phyloP scores from a whole-genome alignment of 92 coral and sea anemone genomes.

The Parazoanthus darwini region DNA sequence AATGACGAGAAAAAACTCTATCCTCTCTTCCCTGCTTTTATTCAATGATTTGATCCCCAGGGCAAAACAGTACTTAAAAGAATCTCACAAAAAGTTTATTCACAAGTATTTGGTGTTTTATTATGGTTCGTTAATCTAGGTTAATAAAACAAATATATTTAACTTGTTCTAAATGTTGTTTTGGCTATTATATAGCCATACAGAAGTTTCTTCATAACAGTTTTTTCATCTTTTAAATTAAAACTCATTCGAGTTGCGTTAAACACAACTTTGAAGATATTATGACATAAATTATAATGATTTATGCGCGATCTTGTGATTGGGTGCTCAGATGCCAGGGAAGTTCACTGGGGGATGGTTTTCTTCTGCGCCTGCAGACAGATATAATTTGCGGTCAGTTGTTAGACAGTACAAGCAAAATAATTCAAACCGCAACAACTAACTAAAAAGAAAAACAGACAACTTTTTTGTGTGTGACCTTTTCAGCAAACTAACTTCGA shows the following conservation, averaged over 20 bases:
- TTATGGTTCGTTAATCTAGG: background rate
- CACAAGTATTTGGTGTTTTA: background rate
- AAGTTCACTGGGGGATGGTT: slow-evolving; percentile 18
- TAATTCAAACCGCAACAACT: background rate
- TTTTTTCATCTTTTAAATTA: background rate
- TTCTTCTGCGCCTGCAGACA: slow-evolving; percentile 47
- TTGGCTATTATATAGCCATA: background rate
- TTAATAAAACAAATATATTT: too few relatives aligned
- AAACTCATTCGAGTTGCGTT: background rate
- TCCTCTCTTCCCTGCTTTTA: too few relatives aligned
- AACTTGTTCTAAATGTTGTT: background rate
- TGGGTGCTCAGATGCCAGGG: slow-evolving; percentile 39
- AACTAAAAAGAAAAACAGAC: too few relatives aligned
- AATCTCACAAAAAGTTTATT: background rate
- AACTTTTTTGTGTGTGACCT: background rate
- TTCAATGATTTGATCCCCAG: too few relatives aligned
- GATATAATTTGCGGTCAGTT: slow-evolving; percentile 39
- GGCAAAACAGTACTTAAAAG: background rate
- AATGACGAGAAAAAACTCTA: too few relatives aligned
- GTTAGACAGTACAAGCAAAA: background rate
- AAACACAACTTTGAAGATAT: background rate
- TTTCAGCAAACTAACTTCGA: too few relatives aligned
- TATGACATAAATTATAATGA: background rate
- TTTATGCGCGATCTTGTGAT: slow-evolving; percentile 26
- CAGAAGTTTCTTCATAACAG: background rate